Base-by-base conservation (phyloP, 2,113 vertebrate species). In the Laterallus jamaicensis region DNA sequence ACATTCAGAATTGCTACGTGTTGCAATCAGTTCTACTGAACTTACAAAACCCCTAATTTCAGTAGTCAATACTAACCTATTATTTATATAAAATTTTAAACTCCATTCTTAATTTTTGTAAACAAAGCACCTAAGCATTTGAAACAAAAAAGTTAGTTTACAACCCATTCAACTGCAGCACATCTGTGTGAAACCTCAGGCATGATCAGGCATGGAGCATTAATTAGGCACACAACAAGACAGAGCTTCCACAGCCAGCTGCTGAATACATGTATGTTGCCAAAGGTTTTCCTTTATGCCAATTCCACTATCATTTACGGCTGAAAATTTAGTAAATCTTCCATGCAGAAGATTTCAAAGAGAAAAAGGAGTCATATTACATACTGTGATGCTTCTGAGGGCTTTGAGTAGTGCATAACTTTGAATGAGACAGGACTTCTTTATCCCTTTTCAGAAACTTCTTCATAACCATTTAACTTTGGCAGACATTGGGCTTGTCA, bases 61-160 rank as follows among this genome's bases (percentile, higher is more conserved):
- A 96, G 95, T 96, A 97, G 96, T 96, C 94, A 96, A 78, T 69
- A 91, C 88, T 96, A 96, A 67, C 44, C 66, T 93, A 93, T 82
- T 93, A 77, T 56, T 80, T 60, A 87, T 88, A 88, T 25, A 86
- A 89, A 96, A 92, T 84, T 87, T 92, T 90, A 70, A 77, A 96
- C 39, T 88, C 82, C 82, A 75, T 84, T 88, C 56, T 25, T 92
- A 63, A 70, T 86, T 93, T 91, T 52, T 93, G 95, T 96, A 94
- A 97, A 96, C 92, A 91, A 95, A 96, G 92, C 86, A 95, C 93
- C 87, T 95, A 97, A 82, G 83, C 83, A 76, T 82, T 66, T 79
- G 66, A 96, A 82, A 92, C 66, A 71, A 92, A 94, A 62, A 66
- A n/a, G 95, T 96, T 97, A 97, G 96, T 96, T 95, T 87, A 91